phyloP scores from a whole-genome alignment of 2,797 vertebrate genomes.

The Huso huso region DNA sequence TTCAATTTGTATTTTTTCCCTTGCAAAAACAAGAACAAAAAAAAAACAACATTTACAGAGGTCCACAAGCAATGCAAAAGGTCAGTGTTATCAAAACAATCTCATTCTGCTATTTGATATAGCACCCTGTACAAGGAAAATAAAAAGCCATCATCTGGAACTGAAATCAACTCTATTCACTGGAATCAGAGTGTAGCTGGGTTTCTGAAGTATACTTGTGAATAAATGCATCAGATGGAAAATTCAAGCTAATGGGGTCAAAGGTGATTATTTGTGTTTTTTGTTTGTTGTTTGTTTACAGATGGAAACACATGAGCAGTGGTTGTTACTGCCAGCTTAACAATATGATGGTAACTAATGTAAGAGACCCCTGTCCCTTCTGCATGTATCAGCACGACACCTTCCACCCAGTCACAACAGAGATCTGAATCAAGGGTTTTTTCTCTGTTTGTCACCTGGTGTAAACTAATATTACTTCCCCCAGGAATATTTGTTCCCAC shows the following conservation, averaged over 20 bases:
- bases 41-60: conserved; percentile 39
- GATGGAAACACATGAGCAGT: conserved; percentile 52
- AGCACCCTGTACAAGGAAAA: conserved; percentile 67
- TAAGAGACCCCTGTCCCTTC: no score
- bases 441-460: no score
- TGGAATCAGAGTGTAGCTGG: conserved; percentile 61
- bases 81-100: conserved; percentile 79
- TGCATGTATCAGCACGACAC: no score
- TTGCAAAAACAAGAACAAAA: conserved; percentile 40
- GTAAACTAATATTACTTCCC: no score
- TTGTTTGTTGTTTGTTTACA: conserved; percentile 52
- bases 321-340: no score
- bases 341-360: no score
- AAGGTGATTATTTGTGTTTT: conserved; percentile 37
- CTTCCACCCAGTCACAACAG: no score
- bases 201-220: conserved; percentile 33
- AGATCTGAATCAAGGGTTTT: no score
- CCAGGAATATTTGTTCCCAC: no score
- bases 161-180: conserved; percentile 60
- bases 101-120: conserved; percentile 73
- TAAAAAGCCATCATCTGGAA: conserved; percentile 41
- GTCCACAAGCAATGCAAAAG: conserved; percentile 43
- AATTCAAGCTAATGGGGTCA: conserved; percentile 41
- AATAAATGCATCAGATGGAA: conserved; percentile 50
- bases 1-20: conserved; percentile 15